These are phyloP conservation scores for Fragum fragum DNA, from an alignment of 2,888 invertebrate genomes.

Conservation along the genomic window DNA sequence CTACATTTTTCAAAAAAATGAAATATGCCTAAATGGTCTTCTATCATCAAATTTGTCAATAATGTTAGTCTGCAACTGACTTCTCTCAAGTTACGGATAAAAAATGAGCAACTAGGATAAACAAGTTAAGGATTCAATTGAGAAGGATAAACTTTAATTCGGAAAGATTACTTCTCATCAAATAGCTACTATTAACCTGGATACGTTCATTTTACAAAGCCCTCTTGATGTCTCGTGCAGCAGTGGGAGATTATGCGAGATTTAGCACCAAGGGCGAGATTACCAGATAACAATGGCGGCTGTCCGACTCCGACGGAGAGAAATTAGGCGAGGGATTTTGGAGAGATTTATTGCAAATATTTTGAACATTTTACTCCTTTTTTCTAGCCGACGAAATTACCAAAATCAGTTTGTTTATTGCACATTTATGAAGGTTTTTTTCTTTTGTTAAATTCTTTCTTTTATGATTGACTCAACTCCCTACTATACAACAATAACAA, in stretches of 20 bases:
- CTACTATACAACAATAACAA: no score
- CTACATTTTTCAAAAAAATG: no score
- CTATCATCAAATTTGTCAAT: no score
- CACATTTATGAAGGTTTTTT: neutral
- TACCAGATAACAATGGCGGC: constrained; percentile 30
- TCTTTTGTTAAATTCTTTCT: no score
- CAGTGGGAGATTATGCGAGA: constrained; percentile 25
- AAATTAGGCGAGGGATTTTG: constrained; percentile 24
- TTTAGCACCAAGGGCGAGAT: constrained; percentile 28
- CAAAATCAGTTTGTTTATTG: neutral
- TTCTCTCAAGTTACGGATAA: no score
- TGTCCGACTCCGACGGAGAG: constrained; percentile 16
- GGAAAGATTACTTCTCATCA: constrained; percentile 19
- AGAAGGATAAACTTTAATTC: constrained; percentile 24
- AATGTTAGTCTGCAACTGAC: no score
- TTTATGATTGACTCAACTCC: no score
- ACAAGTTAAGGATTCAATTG: neutral
- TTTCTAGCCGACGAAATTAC: neutral
- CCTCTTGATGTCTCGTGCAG: constrained; percentile 29
- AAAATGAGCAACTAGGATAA: no score
- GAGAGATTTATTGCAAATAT: constrained; percentile 16
- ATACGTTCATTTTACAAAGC: constrained; percentile 23
- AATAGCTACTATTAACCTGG: constrained; percentile 20
- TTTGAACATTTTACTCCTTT: constrained; percentile 2
- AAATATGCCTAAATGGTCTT: no score